Evolutionary conservation across 2,888 invertebrate genomes (phyloP), one percentile per base, ranked within the genome.

Genomic region (Seira musarum): DNA sequence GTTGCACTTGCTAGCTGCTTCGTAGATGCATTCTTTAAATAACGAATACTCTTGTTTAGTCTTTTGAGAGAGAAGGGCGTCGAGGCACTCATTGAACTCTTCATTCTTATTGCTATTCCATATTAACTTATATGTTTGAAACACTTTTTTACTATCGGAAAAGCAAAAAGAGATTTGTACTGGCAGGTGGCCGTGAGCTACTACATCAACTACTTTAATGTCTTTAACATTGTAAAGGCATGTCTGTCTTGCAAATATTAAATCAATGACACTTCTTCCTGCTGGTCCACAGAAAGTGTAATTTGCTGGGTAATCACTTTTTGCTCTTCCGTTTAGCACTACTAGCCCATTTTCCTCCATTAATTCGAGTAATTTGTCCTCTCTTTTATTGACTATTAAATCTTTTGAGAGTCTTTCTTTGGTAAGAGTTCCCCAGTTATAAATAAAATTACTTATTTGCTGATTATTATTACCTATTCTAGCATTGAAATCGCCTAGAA

Each of bases 401-500:
- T 72, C 78, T 2, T 25, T 19, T 19, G 66, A 68, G 6, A 3
- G 0, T 46, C 67, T 15, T 6, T 46, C 13, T 0, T 21, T 25
- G 10, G 40, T 15, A n/a, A 5, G 10, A 1, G 13, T 1, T 1
- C 70, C 70, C 69, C 77, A 77, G 10, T 70, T 10, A 17, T 2
- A 15, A 0, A 70, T 57, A 17, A n/a, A 30, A 8, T 25, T 5
- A 0, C 22, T 1, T 19, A 19, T 2, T 19, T 25, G 1, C 10
- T 60, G 15, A 2, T 35, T 24, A 1, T 3, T 1, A 0, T 67
- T 22, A 13, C 22, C 65, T 22, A 76, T 49, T 67, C 71, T 65
- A 5, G 46, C 76, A 76, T 80, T 77, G 30, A 80, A 80, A 24
- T 80, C 80, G 6, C 80, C 80, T n/a, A 19, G 35, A 1, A 80